Percentiles rank a stretch among this genome's conserved stretches.
phyloP scores from a whole-genome alignment of 1,140 invertebrate species.

The Xylocopa sonorina region DNA sequence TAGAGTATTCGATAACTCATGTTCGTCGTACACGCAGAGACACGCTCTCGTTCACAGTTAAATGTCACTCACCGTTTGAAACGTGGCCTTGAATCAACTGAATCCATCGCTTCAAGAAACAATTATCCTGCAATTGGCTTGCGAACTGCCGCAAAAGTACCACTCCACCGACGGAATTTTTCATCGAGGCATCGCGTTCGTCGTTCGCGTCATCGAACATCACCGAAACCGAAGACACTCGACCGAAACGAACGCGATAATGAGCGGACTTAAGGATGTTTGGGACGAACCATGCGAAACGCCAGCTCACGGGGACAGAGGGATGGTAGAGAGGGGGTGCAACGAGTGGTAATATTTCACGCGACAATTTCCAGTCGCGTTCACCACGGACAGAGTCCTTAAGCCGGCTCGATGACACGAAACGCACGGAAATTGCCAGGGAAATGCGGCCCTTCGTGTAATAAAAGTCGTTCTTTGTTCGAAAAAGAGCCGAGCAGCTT shows the following conservation, averaged over 20 bases:
- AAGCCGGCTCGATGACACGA: slow-evolving; percentile 9
- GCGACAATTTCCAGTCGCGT: background rate
- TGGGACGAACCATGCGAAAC: background rate
- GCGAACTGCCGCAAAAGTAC: no score
- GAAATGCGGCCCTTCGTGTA: background rate
- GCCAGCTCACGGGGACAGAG: no score
- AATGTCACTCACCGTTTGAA: no score
- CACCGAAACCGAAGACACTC: background rate
- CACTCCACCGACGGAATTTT: no score
- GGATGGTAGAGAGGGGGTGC: fast-evolving
- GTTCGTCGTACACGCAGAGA: no score
- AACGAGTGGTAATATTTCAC: background rate
- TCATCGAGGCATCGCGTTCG: no score
- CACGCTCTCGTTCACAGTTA: no score
- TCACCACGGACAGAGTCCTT: background rate
- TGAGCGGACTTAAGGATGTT: background rate
- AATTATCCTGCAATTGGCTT: no score
- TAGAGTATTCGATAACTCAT: no score
- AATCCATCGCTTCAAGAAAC: no score
- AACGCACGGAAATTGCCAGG: background rate
- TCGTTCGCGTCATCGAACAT: no score
- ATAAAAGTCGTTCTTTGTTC: slow-evolving; percentile 25
- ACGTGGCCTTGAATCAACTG: no score
- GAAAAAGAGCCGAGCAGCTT: background rate
- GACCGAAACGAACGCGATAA: background rate